Base-by-base conservation (phyloP, 2,113 vertebrate genomes). In the Alosa alosa region DNA sequence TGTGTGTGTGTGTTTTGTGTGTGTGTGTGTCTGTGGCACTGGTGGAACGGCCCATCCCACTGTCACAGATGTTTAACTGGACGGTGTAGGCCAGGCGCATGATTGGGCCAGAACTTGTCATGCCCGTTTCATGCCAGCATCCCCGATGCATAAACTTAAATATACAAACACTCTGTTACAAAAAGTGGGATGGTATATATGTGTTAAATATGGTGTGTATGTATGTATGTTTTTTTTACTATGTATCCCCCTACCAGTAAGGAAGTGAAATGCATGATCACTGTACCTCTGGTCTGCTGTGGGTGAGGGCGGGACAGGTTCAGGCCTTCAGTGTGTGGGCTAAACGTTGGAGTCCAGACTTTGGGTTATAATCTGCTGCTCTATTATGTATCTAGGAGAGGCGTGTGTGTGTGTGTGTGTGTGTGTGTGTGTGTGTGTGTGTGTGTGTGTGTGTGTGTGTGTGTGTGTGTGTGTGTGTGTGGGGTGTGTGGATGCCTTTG, bases 181-280 rank as follows among this genome's bases (percentile, higher is more conserved):
- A 50, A 45, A 86, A 81, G 87, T 90, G 81, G 91, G 92, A 92
- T 90, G 84, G 88, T 17, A 22, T 64, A 64, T 64, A 22, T 64
- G 57, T 64, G 57, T 64, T 64, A 22, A 64, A 64, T 64, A 64
- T 64, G 57, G 22, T 64, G 57, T n/a, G 57, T 64, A 25, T n/a
- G 57, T 64, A 20, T 64, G 17, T 18, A 18, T 17, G 17, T 55
- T 55, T 55, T 60, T 64, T 64, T 22, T 64, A 64, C 20, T 64
- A n/a, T 64, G 57, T 64, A 64, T 64, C 57, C 57, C 57, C 7
- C 2, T 64, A n/a, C 57, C 57, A 64, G 57, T 64, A 64, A 64
- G 57, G 5, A 64, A 64, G 57, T 64, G 57, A 64, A 64, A 64
- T 64, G 57, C 57, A 64, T 64, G 57, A 22, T 64, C 57, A 64